phyloP scores from a whole-genome alignment of 2,797 vertebrate species.

The Benthosema pterotum region DNA sequence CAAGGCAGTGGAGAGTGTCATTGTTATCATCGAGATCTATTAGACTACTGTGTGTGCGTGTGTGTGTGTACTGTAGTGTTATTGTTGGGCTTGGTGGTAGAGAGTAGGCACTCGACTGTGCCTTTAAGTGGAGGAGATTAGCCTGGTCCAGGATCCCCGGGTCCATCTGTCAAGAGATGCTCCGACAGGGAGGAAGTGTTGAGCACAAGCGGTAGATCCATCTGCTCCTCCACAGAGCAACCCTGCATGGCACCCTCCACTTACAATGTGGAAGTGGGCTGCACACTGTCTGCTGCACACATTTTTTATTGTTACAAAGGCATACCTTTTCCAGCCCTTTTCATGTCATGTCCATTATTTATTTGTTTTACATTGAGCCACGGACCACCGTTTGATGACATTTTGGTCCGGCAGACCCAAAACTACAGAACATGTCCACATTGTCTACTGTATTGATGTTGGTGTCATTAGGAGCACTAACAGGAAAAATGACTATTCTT shows the following conservation, averaged over 20 bases:
- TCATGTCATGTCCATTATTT: too few relatives aligned
- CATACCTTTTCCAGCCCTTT: too few relatives aligned
- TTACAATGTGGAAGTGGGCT: constrained; percentile 40
- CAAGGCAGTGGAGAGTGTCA: constrained; percentile 24
- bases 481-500: too few relatives aligned
- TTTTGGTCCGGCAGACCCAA: too few relatives aligned
- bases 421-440: too few relatives aligned
- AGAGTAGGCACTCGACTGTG: constrained; percentile 63
- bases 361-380: too few relatives aligned
- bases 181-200: constrained; percentile 76
- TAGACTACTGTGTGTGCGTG: too few relatives aligned
- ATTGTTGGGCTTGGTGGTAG: constrained; percentile 28
- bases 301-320: constrained; percentile 17
- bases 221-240: constrained; percentile 75
- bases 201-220: constrained; percentile 74
- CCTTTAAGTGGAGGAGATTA: constrained; percentile 83
- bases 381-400: too few relatives aligned
- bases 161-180: constrained; percentile 82
- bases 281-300: constrained; percentile 46
- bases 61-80: background rate
- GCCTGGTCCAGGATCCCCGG: constrained; percentile 79
- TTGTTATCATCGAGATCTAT: background rate
- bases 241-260: constrained; percentile 56
- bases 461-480: too few relatives aligned
- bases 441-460: too few relatives aligned